phyloP scores from a whole-genome alignment of 2,113 vertebrate species.

The Xiphophorus maculatus region DNA sequence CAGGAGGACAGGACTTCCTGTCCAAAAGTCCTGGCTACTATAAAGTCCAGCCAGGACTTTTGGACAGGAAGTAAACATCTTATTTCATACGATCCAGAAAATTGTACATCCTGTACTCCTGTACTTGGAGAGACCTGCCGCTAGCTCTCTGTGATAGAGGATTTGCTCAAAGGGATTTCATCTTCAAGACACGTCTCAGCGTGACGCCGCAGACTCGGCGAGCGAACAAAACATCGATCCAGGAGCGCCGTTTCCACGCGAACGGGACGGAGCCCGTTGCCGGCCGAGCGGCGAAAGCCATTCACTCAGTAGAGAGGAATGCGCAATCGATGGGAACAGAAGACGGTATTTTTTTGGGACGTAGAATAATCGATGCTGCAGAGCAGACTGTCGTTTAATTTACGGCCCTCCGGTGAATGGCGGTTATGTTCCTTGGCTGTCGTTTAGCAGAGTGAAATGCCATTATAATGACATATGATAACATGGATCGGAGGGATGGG shows the following conservation, averaged over 20 bases:
- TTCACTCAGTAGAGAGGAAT: neutral
- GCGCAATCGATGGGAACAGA: constrained; percentile 19
- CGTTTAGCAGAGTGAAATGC: constrained; percentile 37
- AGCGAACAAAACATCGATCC: constrained; percentile 20
- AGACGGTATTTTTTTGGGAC: constrained; percentile 22
- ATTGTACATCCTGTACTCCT: neutral
- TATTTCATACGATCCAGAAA: neutral
- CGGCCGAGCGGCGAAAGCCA: neutral
- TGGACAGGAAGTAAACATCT: constrained; percentile 4
- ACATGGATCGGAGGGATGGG: constrained; percentile 26
- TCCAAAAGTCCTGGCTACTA: neutral
- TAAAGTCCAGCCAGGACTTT: constrained; percentile 15
- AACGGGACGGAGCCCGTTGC: neutral
- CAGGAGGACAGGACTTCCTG: too few species aligned
- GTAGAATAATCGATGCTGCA: constrained; percentile 34
- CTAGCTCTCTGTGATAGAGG: neutral
- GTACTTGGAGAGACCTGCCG: neutral
- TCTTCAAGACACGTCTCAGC: neutral
- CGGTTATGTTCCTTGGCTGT: constrained; percentile 48
- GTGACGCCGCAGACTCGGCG: constrained; percentile 3
- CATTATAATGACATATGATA: constrained; percentile 44
- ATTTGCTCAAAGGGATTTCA: neutral
- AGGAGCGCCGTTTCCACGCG: constrained; percentile 21
- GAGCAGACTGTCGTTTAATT: constrained; percentile 34
- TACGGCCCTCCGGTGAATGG: constrained; percentile 25